Evolutionary conservation across 2,113 vertebrate species (phyloP).

Genomic region (Peromyscus leucopus): DNA sequence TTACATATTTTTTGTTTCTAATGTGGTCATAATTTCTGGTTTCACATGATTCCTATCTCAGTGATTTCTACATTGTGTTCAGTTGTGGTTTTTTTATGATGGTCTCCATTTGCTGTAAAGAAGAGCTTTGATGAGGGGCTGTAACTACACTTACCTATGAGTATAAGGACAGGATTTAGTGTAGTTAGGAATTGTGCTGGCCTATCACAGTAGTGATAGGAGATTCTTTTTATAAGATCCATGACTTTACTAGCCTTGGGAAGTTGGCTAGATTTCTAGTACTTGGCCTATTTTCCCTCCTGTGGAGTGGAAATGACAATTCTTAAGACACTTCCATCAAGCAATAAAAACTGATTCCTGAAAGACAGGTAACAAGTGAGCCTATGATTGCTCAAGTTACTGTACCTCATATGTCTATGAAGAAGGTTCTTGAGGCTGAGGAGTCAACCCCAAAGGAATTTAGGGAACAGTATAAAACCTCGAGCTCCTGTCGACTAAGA

Average conservation of each 20-base stretch:
- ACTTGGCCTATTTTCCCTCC: neutral
- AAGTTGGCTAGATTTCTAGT: neutral
- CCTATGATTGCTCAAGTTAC: neutral
- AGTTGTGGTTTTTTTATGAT: neutral
- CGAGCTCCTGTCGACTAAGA: neutral
- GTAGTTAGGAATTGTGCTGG: neutral
- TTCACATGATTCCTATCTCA: neutral
- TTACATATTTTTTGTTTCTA: conserved; percentile 22
- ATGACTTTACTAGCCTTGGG: neutral
- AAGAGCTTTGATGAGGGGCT: neutral
- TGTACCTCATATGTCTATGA: neutral
- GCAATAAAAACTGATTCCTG: neutral
- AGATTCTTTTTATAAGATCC: neutral
- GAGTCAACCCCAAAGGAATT: neutral
- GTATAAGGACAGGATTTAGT: neutral
- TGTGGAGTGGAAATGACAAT: neutral
- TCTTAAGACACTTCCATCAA: conserved; percentile 1
- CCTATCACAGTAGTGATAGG: neutral
- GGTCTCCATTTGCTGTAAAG: neutral
- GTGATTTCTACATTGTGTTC: neutral
- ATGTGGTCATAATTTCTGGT: neutral
- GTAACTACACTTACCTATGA: neutral
- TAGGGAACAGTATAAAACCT: neutral
- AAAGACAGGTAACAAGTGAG: neutral
- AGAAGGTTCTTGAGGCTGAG: neutral